phyloP scores from a whole-genome alignment of 2,113 vertebrate species.

The Carassius carassius region DNA sequence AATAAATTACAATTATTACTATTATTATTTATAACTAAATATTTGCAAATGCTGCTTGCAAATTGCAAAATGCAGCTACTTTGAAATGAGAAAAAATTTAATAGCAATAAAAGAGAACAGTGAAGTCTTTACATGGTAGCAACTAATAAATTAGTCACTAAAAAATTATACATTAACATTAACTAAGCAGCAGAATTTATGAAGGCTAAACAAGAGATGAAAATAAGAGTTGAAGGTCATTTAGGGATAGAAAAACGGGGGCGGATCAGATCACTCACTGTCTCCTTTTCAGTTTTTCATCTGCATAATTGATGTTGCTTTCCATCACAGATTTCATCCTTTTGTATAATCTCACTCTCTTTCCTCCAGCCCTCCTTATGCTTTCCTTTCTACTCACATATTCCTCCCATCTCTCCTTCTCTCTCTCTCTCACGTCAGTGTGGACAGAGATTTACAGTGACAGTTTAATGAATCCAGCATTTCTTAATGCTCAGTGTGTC shows the following conservation, averaged over 20 bases:
- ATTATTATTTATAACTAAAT: not conserved
- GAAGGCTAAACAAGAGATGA: not conserved
- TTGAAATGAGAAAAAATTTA: not conserved
- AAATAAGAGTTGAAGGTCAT: not conserved
- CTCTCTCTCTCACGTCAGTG: slow-evolving; percentile 27
- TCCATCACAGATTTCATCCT: slow-evolving; percentile 11
- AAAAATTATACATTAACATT: not conserved
- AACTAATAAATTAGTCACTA: not conserved
- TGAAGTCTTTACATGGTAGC: not conserved
- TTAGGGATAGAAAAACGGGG: not conserved
- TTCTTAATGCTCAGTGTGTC: slow-evolving; percentile 67
- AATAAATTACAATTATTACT: not conserved
- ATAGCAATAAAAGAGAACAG: not conserved
- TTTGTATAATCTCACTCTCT: slow-evolving; percentile 3
- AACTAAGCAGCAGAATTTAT: not conserved
- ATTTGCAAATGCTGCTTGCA: not conserved
- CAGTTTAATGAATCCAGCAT: slow-evolving; percentile 74
- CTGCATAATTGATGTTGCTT: slow-evolving; percentile 15
- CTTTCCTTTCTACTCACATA: slow-evolving; percentile 37
- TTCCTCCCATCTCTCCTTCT: slow-evolving; percentile 9
- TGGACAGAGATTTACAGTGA: slow-evolving; percentile 69
- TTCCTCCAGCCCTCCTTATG: slow-evolving; percentile 30
- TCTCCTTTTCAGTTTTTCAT: slow-evolving; percentile 37
- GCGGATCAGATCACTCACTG: not conserved
- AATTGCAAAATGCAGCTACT: not conserved